Evolutionary conservation across 2,113 vertebrate genomes (phyloP), one percentile per base, ranked within the genome.

Genomic region (Brachionichthys hirsutus): DNA sequence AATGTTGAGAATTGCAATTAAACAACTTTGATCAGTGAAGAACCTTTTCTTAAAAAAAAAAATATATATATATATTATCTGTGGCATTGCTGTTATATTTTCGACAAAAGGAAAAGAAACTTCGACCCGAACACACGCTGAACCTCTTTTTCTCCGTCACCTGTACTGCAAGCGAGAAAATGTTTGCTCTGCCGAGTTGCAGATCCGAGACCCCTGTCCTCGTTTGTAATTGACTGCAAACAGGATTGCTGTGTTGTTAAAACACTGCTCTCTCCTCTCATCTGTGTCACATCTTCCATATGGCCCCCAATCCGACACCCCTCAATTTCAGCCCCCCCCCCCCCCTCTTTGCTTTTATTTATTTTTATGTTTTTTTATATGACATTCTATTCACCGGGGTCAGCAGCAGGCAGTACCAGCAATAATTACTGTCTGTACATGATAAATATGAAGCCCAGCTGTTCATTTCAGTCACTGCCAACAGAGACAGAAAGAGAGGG

Each of bases 391-490:
- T 80, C 85, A 74, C 78, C 89, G 83, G 86, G 90, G 89, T 91
- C 92, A 90, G 89, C 91, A 93, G 90, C 89, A 93, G 91, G 89
- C 91, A 84, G 83, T 89, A 92, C 81, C 89, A 73, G 85, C 82
- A 91, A 91, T 94, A 91, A 92, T 94, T 92, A 92, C 90, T 86
- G 90, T 91, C 92, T 89, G 87, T 85, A 82, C 91, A 92, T 93
- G 91, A 92, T 68, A 88, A 87, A 92, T 92, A 89, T 91, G 82
- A 91, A 88, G 85, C 85, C 90, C 93, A 94, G 91, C 92, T 94
- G 91, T 93, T 93, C 83, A 55, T 73, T 89, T 88, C 87, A 91
- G 81, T 88, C 88, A 91, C 83, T 82, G 69, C 83, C 84, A 86
- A 78, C 80, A 84, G 80, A 70, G 75, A 75, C 61, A 73, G 78